A percentile compares a stretch with the other conserved stretches of the same genome.
phyloP scores from a whole-genome alignment of 2,888 invertebrate species.

The Ophioninae sp. region DNA sequence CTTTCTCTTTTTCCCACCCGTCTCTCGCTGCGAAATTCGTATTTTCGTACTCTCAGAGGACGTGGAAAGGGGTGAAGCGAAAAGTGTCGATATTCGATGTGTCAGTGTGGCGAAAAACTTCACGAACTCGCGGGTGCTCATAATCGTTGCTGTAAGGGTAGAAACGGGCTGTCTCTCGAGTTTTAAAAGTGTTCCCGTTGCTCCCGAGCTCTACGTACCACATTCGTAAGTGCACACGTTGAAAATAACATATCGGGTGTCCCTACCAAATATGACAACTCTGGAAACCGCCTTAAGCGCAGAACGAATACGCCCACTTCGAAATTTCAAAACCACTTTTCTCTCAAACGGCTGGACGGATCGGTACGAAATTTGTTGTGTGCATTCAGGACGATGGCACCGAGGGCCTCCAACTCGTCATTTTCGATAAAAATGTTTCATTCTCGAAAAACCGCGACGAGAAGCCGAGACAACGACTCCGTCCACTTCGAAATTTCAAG shows the following conservation, averaged over 20 bases:
- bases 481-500: no score
- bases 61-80: background rate
- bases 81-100: constrained; percentile 22
- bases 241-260: constrained; percentile 3
- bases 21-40: background rate
- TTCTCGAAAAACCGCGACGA: no score
- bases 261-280: background rate
- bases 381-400: no score
- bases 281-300: no score
- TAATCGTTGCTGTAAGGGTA: constrained; percentile 11
- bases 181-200: constrained; percentile 12
- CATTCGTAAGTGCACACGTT: background rate
- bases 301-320: no score
- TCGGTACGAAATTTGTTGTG: no score
- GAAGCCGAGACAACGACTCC: no score
- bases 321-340: no score
- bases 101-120: constrained; percentile 2
- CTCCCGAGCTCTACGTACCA: background rate
- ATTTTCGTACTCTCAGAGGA: background rate
- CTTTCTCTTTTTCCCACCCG: background rate
- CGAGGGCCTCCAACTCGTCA: no score
- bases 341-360: no score
- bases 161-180: background rate
- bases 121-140: background rate
- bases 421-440: no score